Conservation (phyloP, 2,888 invertebrate genomes). For the Tetragnatha montana region DNA sequence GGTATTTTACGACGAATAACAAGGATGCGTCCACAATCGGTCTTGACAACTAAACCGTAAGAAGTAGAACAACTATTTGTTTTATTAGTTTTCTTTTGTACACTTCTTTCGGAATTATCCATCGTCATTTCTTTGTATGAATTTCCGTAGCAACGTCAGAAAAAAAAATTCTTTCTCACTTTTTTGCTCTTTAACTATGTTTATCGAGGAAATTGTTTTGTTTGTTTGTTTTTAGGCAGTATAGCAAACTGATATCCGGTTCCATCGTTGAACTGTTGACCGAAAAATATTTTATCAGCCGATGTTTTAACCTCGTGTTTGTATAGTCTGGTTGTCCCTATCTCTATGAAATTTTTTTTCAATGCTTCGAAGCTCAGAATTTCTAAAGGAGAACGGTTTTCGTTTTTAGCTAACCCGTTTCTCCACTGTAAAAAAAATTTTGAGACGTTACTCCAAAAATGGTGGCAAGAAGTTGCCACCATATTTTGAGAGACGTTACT, state of each 20-base stretch:
- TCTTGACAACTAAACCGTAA: constrained; percentile 9
- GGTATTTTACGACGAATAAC: constrained; percentile 1
- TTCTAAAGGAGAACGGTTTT: background rate
- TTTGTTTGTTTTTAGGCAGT: background rate
- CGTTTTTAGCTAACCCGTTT: background rate
- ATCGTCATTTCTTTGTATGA: background rate
- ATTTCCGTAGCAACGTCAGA: background rate
- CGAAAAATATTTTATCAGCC: constrained; percentile 4
- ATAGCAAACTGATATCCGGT: constrained; percentile 8
- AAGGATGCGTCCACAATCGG: background rate
- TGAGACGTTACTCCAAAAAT: too few relatives aligned
- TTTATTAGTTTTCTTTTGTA: background rate
- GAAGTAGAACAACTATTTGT: background rate
- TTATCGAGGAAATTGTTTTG: too few relatives aligned
- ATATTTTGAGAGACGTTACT: too few relatives aligned
- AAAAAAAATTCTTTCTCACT: background rate
- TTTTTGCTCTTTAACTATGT: background rate
- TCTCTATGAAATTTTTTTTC: constrained; percentile 5
- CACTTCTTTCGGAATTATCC: background rate
- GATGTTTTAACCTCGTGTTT: background rate
- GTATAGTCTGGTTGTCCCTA: background rate
- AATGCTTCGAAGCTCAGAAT: constrained; percentile 17
- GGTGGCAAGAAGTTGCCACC: too few relatives aligned
- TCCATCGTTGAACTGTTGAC: constrained; percentile 23
- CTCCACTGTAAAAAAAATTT: too few relatives aligned